phyloP scores from a whole-genome alignment of 2,797 vertebrate species.

The Catamblyrhynchus diadema region DNA sequence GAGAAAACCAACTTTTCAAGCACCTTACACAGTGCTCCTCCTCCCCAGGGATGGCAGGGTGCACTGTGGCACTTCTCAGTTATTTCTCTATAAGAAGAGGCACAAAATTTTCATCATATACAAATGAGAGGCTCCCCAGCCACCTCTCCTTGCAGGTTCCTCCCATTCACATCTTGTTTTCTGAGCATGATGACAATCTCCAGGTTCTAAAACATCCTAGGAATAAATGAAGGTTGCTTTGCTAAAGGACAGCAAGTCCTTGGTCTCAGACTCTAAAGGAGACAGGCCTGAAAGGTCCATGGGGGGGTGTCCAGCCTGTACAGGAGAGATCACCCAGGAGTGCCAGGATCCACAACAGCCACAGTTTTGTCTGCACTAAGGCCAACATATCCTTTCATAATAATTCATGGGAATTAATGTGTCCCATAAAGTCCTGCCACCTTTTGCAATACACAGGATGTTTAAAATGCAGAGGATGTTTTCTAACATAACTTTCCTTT shows the following conservation, averaged over 20 bases:
- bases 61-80: neutral
- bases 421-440: neutral
- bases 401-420: neutral
- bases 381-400: neutral
- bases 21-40: neutral
- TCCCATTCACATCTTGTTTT: neutral
- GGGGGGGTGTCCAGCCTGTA: rapidly evolving
- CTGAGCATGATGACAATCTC: rapidly evolving
- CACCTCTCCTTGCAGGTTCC: neutral
- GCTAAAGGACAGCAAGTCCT: neutral
- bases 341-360: neutral
- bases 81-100: neutral
- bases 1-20: neutral
- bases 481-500: neutral
- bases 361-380: neutral
- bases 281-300: neutral
- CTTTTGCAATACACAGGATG: neutral
- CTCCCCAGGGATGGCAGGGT: neutral
- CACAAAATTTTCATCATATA: neutral
- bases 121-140: neutral
- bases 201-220: neutral
- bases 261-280: neutral
- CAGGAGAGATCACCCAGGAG: neutral
- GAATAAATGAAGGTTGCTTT: neutral
- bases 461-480: neutral